These are phyloP conservation scores for Rhingia rostrata DNA, from an alignment of 2,888 invertebrate species.

Conservation along the genomic window DNA sequence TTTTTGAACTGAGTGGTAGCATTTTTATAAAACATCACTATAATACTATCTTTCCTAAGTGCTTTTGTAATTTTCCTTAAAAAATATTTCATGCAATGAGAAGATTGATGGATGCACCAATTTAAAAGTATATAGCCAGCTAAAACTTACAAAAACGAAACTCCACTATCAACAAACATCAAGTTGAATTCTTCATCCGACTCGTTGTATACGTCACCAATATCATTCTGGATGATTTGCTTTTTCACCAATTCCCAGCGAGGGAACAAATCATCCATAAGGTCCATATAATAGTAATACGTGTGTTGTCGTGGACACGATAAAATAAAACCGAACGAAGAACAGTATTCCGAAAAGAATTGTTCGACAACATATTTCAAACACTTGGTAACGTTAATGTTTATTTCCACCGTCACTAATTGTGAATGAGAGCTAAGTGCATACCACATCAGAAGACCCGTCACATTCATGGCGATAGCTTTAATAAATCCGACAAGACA, in stretches of 20 bases:
- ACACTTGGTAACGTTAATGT: slow-evolving; percentile 56
- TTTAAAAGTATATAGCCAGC: not conserved
- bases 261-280: not conserved
- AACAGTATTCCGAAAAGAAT: slow-evolving; percentile 71
- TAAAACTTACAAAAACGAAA: slow-evolving; percentile 15
- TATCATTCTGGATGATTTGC: slow-evolving; percentile 7
- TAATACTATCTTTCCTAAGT: too few species aligned
- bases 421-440: too few species aligned
- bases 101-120: not conserved
- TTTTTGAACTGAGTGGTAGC: too few species aligned
- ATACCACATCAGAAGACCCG: too few species aligned
- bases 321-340: not conserved
- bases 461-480: too few species aligned
- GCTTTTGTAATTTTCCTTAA: too few species aligned
- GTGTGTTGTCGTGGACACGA: not conserved
- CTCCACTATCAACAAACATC: slow-evolving; percentile 4
- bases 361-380: slow-evolving; percentile 76
- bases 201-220: not conserved
- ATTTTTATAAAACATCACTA: too few species aligned
- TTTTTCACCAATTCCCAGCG: not conserved
- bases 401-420: too few species aligned
- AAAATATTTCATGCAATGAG: too few species aligned
- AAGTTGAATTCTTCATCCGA: slow-evolving; percentile 9
- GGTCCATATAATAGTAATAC: not conserved
- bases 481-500: too few species aligned